These are phyloP conservation scores for Pristiophorus japonicus DNA, from an alignment of 2,113 vertebrate species.

Conservation along the genomic window DNA sequence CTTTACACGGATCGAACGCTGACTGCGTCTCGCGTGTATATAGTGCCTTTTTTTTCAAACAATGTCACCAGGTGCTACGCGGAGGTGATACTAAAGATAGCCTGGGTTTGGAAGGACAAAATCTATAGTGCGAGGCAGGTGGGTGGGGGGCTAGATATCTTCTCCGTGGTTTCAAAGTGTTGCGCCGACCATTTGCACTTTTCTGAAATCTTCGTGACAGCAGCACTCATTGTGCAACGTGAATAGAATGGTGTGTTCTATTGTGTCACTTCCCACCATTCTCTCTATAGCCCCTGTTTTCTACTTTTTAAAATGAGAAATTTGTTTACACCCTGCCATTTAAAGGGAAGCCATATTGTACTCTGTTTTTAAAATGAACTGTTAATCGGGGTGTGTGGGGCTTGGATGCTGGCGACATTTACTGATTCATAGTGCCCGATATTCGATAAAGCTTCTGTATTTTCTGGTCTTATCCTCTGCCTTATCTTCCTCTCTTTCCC, in stretches of 20 bases:
- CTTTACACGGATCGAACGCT: not conserved
- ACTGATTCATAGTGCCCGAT: not conserved
- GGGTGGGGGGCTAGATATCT: not conserved
- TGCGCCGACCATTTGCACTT: too few relatives aligned
- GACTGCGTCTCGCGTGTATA: not conserved
- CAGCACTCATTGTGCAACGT: too few relatives aligned
- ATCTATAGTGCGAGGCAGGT: not conserved
- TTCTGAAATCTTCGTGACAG: too few relatives aligned
- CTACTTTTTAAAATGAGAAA: not conserved
- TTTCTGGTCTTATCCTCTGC: not conserved
- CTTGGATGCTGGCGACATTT: not conserved
- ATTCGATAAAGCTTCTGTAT: not conserved
- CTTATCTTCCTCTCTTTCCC: too few relatives aligned
- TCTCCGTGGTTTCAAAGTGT: not conserved
- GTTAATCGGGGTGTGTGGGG: not conserved
- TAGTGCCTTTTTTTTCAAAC: not conserved
- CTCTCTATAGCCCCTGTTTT: too few relatives aligned
- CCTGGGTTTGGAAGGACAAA: not conserved
- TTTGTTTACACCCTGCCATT: not conserved
- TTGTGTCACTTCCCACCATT: too few relatives aligned
- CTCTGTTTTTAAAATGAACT: not conserved
- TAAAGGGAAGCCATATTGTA: not conserved
- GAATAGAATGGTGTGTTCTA: too few relatives aligned
- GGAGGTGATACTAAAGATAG: not conserved
- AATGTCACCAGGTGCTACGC: not conserved